Evolutionary conservation across 2,888 invertebrate species (phyloP), one percentile per base, ranked within the genome.

Genomic region (Protodeltote pygarga): DNA sequence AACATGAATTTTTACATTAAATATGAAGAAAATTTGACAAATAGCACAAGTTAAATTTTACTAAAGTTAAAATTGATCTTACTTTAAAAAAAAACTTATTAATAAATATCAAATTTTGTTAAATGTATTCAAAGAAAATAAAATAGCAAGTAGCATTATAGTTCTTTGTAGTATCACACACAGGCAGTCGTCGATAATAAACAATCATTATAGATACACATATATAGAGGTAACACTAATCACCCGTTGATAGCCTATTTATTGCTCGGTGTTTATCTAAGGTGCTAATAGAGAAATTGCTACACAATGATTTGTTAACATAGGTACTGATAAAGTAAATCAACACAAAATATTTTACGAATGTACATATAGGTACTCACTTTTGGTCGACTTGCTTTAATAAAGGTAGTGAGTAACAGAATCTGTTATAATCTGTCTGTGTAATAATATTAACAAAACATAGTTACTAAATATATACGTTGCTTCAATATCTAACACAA

Each of bases 321-420:
- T 32, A 54, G 40, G n/a, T n/a, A n/a, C n/a, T 45, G 37, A 48
- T 60, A 47, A 62, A 39, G 58, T 49, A 42, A 54, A 64, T 23
- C 20, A 57, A 50, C 39, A 65, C 41, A 24, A 39, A 54, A 49
- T 52, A 51, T 31, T 31, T 50, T 34, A 37, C 13, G 10, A 48
- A 52, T 34, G 29, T 32, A n/a, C n/a, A n/a, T n/a, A n/a, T n/a
- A n/a, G n/a, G 38, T 68, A 64, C 60, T 67, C 53, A 68, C 71
- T 60, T 64, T 24, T 38, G 44, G 53, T 47, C 55, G 31, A 51
- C 40, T 52, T 33, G 20, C 32, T 39, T 19, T 38, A 25, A 37
- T 41, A 34, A 39, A 29, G 33, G 23, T 33, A 27, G 39, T 23
- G 10, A 19, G 9, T 27, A 23, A 13, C 32, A 21, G 35, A n/a